Conservation (phyloP, 2,797 vertebrate species). For the Chelon auratus region DNA sequence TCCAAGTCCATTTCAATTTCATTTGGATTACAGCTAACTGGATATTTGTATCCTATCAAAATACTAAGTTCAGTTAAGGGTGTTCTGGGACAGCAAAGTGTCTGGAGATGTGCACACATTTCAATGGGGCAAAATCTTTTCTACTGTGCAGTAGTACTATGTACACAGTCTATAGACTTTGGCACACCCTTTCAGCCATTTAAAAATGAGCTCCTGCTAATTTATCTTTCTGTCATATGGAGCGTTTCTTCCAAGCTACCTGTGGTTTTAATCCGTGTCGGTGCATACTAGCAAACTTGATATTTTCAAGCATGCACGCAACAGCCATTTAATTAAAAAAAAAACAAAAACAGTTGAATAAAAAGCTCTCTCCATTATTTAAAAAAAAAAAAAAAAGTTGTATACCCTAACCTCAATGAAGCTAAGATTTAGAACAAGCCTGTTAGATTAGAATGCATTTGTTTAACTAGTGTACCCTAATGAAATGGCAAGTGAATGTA, state of each 20-base stretch:
- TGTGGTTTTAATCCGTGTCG: conserved; percentile 15
- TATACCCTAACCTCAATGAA: too few species aligned
- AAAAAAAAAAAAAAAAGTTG: too few species aligned
- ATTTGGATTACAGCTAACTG: conserved; percentile 32
- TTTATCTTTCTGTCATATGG: neutral
- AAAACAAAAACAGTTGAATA: too few species aligned
- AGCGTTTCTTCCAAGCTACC: neutral
- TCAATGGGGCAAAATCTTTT: neutral
- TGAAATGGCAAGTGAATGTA: neutral
- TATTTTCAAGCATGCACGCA: conserved; percentile 6
- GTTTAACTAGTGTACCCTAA: too few species aligned
- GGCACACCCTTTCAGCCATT: neutral
- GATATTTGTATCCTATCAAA: conserved; percentile 32
- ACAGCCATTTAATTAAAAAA: too few species aligned
- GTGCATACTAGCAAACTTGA: neutral
- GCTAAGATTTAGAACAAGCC: too few species aligned
- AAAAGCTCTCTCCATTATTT: too few species aligned
- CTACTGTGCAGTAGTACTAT: too few species aligned
- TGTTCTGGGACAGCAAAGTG: conserved; percentile 10
- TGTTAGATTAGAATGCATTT: too few species aligned
- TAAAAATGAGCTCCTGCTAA: neutral
- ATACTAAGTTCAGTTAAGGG: conserved; percentile 9
- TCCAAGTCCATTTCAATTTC: conserved; percentile 18
- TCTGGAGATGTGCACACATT: neutral
- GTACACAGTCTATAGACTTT: neutral